Evolutionary conservation across 2,888 invertebrate genomes (phyloP), one percentile per base, ranked within the genome.

Genomic region (Dasysyrphus tricinctus): DNA sequence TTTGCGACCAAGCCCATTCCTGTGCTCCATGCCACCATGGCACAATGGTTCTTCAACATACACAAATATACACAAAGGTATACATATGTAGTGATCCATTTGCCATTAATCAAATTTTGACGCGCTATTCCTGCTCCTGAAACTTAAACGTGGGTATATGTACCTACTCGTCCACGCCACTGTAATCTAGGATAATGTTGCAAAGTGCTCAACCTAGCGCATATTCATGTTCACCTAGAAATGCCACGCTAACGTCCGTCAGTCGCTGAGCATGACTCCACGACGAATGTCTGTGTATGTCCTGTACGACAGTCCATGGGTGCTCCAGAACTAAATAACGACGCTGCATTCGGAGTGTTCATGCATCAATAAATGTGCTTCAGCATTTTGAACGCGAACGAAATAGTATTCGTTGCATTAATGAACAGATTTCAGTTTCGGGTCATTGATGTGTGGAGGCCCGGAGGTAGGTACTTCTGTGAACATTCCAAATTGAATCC

Each of bases 81-180:
- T 51, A 16, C 47, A 32, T 39, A 7, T 44, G 12, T 11, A 29
- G 65, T 47, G 70, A 76, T 80, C 57, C 84, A 32, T 80, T 84
- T 76, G 59, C 80, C 70, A 84, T 84, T 80, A 80, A 84, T 84
- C 76, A 80, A 80, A 84, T 76, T 80, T 80, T 67, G 76, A 72
- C 49, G 57, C 70, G 61, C 1, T 59, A 59, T 59, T 59, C 39
- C 59, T 65, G 34, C 54, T 73, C 44, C 54, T 82, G 82, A 56
- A 74, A 83, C 69, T 61, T 65, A 47, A 34, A 49, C 49, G 11
- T 49, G 19, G 59, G 29, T 29, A 14, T 14, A 14, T 14, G n/a
- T 32, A 56, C 32, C 14, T 32, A 29, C 32, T 37, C 39, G 19
- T 39, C 19, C 24, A 14, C 12, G 4, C 51, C 14, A 57, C 63